A percentile compares a stretch with the other conserved stretches of the same genome.
These are phyloP conservation scores for Sebastes hubbsi DNA, from an alignment of 2,797 vertebrate species.

Conservation along the genomic window DNA sequence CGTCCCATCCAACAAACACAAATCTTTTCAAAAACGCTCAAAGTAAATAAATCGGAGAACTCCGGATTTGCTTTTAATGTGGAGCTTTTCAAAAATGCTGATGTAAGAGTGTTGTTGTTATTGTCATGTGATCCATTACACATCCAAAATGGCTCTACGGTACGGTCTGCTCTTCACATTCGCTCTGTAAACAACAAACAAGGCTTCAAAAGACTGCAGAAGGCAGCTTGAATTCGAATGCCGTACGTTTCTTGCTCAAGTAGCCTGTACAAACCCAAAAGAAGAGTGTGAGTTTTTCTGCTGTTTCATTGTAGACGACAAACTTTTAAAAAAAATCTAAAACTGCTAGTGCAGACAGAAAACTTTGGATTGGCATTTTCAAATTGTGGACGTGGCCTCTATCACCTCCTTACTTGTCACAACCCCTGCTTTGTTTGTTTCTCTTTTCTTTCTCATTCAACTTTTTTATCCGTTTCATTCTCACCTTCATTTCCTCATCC, in stretches of 20 bases:
- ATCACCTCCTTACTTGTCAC: slow-evolving; percentile 36
- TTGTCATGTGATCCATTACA: slow-evolving; percentile 23
- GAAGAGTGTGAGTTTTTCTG: background rate
- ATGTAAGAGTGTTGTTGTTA: slow-evolving; percentile 29
- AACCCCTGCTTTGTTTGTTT: slow-evolving; percentile 34
- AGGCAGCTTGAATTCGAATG: background rate
- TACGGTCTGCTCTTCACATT: slow-evolving; percentile 10
- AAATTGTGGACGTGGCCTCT: slow-evolving; percentile 41
- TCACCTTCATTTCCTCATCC: slow-evolving; percentile 43
- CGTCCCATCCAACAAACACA: background rate
- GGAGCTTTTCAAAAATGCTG: slow-evolving; percentile 32
- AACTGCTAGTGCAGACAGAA: slow-evolving; percentile 7
- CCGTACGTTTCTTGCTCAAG: background rate
- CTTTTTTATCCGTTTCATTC: slow-evolving; percentile 45
- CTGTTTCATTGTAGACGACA: background rate
- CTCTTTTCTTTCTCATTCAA: slow-evolving; percentile 41
- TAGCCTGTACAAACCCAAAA: background rate
- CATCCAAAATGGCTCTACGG: slow-evolving; percentile 19
- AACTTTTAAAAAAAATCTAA: slow-evolving; percentile 16
- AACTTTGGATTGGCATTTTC: slow-evolving; percentile 42
- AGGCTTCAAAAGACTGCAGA: background rate
- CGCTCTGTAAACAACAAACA: slow-evolving; percentile 3
- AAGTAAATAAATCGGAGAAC: slow-evolving; percentile 15
- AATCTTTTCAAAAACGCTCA: background rate
- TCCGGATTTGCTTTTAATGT: slow-evolving; percentile 22